A percentile compares a stretch with the other conserved stretches of the same genome.
Evolutionary conservation across 2,888 invertebrate species (phyloP).

Genomic region (Caenorhabditis drosophilae): DNA sequence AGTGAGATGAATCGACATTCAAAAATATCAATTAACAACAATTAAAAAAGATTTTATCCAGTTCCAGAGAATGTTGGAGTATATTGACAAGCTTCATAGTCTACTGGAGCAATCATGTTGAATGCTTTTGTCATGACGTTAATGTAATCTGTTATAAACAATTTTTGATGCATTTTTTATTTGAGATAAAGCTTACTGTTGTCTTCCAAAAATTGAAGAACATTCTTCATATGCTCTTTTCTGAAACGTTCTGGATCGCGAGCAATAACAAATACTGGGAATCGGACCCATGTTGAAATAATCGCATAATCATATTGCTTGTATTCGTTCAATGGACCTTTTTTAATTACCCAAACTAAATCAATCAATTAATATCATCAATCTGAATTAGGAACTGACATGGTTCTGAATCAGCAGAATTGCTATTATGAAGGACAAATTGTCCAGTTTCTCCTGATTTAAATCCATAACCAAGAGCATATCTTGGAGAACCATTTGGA

Average conservation of each 20-base stretch:
- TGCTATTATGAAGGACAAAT: conserved; percentile 69
- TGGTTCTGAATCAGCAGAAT: conserved; percentile 69
- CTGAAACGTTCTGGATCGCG: conserved; percentile 68
- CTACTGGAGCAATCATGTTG: conserved; percentile 70
- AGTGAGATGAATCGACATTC: conserved; percentile 24
- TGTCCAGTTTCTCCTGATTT: conserved; percentile 69
- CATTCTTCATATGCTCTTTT: conserved; percentile 66
- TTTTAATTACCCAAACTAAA: conserved; percentile 70
- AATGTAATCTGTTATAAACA: conserved; percentile 66
- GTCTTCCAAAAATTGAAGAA: conserved; percentile 68
- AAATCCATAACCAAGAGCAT: conserved; percentile 69
- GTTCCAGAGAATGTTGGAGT: conserved; percentile 69
- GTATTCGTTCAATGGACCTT: conserved; percentile 70
- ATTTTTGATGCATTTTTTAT: not conserved
- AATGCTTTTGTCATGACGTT: conserved; percentile 70
- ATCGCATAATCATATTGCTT: conserved; percentile 70
- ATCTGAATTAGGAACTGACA: conserved; percentile 51
- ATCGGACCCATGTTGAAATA: conserved; percentile 65
- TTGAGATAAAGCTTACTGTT: conserved; percentile 60
- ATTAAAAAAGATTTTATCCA: conserved; percentile 49
- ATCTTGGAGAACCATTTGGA: conserved; percentile 69
- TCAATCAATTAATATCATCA: not conserved
- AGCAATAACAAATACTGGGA: conserved; percentile 69
- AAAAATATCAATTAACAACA: conserved; percentile 1
- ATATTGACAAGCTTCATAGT: conserved; percentile 69